Conservation (phyloP, 2,888 invertebrate species). For the Ormyrus pomaceus region DNA sequence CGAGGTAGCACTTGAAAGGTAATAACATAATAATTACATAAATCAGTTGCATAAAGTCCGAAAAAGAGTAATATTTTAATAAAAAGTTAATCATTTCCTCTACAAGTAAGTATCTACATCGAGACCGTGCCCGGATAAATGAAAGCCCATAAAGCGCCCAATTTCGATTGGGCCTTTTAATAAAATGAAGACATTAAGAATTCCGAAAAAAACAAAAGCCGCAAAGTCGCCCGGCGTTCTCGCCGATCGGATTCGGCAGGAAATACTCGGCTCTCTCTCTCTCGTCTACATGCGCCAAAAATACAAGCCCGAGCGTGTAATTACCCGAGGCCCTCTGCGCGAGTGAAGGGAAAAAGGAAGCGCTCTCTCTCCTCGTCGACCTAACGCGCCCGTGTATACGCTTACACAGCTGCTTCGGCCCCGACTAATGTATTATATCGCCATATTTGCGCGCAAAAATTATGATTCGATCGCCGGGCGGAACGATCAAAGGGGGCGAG, state of each 20-base stretch:
- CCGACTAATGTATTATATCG: constrained; percentile 30
- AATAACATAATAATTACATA: no score
- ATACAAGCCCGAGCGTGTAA: constrained; percentile 61
- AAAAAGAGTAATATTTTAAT: no score
- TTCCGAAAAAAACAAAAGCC: no score
- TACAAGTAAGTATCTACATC: no score
- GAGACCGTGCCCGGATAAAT: no score
- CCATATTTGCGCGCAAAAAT: constrained; percentile 52
- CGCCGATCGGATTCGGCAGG: background rate
- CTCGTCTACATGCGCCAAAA: constrained; percentile 23
- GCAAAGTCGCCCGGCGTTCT: no score
- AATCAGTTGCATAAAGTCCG: no score
- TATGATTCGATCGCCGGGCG: constrained; percentile 48
- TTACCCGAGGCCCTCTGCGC: constrained; percentile 57
- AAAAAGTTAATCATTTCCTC: no score
- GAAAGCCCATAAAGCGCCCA: no score
- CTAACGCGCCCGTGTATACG: background rate
- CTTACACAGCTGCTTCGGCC: constrained; percentile 31
- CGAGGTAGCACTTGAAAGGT: no score
- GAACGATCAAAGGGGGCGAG: constrained; percentile 43
- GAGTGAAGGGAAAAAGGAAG: background rate
- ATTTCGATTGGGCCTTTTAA: no score
- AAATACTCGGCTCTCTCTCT: background rate
- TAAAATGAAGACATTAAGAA: no score
- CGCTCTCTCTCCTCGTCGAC: background rate